These are phyloP conservation scores for Hyla sarda DNA, from an alignment of 2,113 vertebrate species.

Conservation along the genomic window DNA sequence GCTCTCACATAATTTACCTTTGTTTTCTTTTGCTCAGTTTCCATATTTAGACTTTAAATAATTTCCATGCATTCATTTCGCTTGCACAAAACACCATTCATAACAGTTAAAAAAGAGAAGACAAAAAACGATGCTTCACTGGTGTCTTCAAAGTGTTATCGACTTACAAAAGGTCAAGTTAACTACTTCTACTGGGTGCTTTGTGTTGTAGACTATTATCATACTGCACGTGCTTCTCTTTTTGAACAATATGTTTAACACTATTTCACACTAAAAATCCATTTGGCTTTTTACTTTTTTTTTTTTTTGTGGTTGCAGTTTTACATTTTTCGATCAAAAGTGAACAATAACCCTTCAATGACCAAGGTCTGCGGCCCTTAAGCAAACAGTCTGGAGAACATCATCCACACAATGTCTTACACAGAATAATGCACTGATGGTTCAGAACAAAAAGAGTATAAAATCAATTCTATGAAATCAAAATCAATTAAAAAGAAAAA, in stretches of 20 bases:
- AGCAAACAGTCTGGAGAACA: conserved; percentile 93
- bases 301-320: conserved; percentile 69
- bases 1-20: not conserved
- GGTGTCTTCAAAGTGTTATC: not conserved
- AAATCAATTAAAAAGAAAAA: no score
- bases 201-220: not conserved
- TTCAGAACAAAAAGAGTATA: conserved; percentile 19
- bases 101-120: conserved; percentile 74
- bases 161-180: not conserved
- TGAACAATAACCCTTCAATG: conserved; percentile 95
- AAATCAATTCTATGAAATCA: not conserved
- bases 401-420: conserved; percentile 74
- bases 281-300: conserved; percentile 65
- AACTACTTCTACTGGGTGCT: not conserved
- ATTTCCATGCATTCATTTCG: conserved; percentile 64
- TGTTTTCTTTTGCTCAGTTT: conserved; percentile 59
- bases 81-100: conserved; percentile 73
- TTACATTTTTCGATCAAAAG: conserved; percentile 76
- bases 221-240: conserved; percentile 70
- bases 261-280: conserved; percentile 58
- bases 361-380: conserved; percentile 95
- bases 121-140: not conserved
- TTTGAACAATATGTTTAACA: conserved; percentile 66
- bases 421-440: conserved; percentile 78
- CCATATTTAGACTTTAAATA: not conserved